Percentiles rank a stretch among this genome's conserved stretches.
phyloP scores from a whole-genome alignment of 2,113 vertebrate species.

The Microtus richardsoni region DNA sequence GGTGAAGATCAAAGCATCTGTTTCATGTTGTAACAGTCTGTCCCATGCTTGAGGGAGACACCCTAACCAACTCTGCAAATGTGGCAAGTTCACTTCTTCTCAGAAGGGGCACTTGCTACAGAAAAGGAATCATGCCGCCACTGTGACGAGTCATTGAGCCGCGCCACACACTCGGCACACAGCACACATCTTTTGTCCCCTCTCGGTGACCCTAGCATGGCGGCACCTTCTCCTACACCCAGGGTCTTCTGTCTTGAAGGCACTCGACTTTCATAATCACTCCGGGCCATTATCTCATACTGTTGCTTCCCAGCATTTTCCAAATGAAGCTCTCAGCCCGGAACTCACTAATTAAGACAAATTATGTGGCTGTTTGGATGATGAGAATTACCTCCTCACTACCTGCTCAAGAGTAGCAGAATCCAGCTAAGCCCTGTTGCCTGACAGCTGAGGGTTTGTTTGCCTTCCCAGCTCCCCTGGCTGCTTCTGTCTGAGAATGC shows the following conservation, averaged over 20 bases:
- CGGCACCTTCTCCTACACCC: background rate
- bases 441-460: too few relatives aligned
- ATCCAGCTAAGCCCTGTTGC: background rate
- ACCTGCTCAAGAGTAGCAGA: background rate
- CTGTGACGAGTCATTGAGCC: background rate
- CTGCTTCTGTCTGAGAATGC: background rate
- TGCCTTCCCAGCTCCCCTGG: background rate
- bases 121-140: background rate
- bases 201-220: background rate
- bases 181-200: too few relatives aligned
- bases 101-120: background rate
- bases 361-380: background rate
- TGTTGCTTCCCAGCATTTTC: background rate
- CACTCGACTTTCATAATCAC: background rate
- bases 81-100: too few relatives aligned
- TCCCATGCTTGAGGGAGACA: background rate
- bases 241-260: background rate
- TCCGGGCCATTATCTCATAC: background rate
- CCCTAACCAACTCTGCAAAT: background rate
- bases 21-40: background rate
- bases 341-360: background rate
- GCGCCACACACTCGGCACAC: too few relatives aligned
- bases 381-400: background rate
- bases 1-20: background rate
- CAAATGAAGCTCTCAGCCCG: background rate